phyloP scores from a whole-genome alignment of 2,797 vertebrate genomes.

The Eidolon dupreanum region DNA sequence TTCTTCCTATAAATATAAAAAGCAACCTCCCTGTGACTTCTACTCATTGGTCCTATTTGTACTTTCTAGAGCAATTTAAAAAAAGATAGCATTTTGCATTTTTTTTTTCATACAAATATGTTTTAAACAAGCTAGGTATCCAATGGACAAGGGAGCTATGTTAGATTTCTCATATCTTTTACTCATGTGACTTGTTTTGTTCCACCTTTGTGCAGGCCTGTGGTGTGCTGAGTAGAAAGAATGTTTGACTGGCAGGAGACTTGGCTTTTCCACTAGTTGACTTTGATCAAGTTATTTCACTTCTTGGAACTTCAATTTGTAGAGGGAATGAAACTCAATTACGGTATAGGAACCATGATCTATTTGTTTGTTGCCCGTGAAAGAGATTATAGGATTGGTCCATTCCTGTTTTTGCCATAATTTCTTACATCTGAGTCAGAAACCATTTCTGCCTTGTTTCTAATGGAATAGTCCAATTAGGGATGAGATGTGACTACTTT shows the following conservation, averaged over 20 bases:
- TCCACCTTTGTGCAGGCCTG: not conserved
- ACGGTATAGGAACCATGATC: not conserved
- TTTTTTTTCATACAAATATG: not conserved
- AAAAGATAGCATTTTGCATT: not conserved
- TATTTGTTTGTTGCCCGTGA: not conserved
- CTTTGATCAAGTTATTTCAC: not conserved
- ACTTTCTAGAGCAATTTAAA: not conserved
- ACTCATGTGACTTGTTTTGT: not conserved
- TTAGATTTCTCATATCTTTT: not conserved
- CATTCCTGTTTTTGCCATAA: not conserved
- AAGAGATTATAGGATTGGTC: not conserved
- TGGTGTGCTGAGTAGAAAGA: not conserved
- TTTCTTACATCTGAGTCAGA: not conserved
- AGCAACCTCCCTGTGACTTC: not conserved
- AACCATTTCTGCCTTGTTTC: not conserved
- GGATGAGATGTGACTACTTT: not conserved
- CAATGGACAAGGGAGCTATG: not conserved
- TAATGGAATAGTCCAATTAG: not conserved
- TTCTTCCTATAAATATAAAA: not conserved
- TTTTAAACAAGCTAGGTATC: not conserved
- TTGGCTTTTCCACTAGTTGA: not conserved
- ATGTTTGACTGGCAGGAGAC: not conserved
- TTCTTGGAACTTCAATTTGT: not conserved
- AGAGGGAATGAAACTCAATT: not conserved
- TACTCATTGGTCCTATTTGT: not conserved